These are phyloP conservation scores for Phengaris arion DNA, from an alignment of 2,888 invertebrate species.

Conservation along the genomic window DNA sequence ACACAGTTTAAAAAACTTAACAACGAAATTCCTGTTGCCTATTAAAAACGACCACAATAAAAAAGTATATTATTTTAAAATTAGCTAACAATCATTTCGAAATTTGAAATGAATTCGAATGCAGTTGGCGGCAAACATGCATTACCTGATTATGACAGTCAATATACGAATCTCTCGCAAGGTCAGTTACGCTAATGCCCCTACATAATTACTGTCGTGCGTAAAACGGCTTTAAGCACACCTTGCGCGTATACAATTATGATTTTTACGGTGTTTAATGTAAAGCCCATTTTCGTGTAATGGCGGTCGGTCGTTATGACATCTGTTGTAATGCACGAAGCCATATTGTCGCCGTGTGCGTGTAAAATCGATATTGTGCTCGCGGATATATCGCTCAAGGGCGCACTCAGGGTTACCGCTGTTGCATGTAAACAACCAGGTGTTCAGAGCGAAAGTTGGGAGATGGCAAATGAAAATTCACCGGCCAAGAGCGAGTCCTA, in stretches of 20 bases:
- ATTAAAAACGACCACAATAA: too few relatives aligned
- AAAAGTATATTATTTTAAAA: too few relatives aligned
- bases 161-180: slow-evolving; percentile 56
- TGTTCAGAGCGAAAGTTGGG: background rate
- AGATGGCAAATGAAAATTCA: too few relatives aligned
- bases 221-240: slow-evolving; percentile 41
- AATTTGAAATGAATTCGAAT: background rate
- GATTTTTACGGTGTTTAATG: slow-evolving; percentile 37
- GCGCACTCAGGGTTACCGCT: slow-evolving; percentile 31
- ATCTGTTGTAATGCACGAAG: slow-evolving; percentile 58
- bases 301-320: slow-evolving; percentile 41
- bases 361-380: slow-evolving; percentile 72
- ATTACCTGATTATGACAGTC: slow-evolving; percentile 35
- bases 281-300: slow-evolving; percentile 46
- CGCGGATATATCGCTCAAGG: slow-evolving; percentile 68
- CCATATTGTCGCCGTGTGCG: slow-evolving; percentile 70
- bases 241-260: slow-evolving; percentile 32
- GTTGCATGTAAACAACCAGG: background rate
- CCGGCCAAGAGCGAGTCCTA: too few relatives aligned
- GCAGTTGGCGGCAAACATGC: slow-evolving; percentile 10
- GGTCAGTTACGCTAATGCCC: slow-evolving; percentile 46
- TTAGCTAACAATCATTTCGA: too few relatives aligned
- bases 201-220: slow-evolving; percentile 57
- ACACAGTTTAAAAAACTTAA: too few relatives aligned
- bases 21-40: too few relatives aligned